Conservation (phyloP, 2,797 vertebrate genomes). For the Eulemur albifrons region DNA sequence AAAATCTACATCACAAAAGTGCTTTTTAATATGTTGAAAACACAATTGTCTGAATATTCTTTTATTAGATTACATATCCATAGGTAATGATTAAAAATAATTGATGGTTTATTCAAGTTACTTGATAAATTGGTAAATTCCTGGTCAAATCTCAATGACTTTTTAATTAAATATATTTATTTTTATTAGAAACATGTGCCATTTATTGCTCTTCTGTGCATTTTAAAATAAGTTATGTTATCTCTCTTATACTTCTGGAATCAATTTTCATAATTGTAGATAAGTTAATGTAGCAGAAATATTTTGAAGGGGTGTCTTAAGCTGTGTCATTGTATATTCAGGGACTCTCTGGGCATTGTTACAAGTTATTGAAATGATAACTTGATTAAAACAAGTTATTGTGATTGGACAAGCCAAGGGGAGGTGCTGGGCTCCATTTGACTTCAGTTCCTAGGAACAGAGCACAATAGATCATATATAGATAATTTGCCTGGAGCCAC, state of each 20-base stretch:
- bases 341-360: neutral
- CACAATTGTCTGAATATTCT: conserved; percentile 5
- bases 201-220: neutral
- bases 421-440: neutral
- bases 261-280: neutral
- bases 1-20: conserved; percentile 35
- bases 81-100: neutral
- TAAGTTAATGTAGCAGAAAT: neutral
- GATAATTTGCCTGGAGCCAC: neutral
- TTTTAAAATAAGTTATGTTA: neutral
- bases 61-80: conserved; percentile 63
- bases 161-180: neutral
- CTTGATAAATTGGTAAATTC: neutral
- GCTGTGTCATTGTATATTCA: neutral
- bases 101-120: neutral
- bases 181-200: neutral
- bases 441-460: neutral
- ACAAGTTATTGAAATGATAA: too few species aligned
- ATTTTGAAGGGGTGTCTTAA: neutral
- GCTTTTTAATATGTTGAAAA: conserved; percentile 26
- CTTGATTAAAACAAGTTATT: neutral
- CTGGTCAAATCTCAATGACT: neutral
- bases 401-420: neutral
- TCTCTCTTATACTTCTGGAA: neutral
- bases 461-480: neutral